Evolutionary conservation across 2,797 vertebrate genomes (phyloP).

Genomic region (Cuculus canorus): DNA sequence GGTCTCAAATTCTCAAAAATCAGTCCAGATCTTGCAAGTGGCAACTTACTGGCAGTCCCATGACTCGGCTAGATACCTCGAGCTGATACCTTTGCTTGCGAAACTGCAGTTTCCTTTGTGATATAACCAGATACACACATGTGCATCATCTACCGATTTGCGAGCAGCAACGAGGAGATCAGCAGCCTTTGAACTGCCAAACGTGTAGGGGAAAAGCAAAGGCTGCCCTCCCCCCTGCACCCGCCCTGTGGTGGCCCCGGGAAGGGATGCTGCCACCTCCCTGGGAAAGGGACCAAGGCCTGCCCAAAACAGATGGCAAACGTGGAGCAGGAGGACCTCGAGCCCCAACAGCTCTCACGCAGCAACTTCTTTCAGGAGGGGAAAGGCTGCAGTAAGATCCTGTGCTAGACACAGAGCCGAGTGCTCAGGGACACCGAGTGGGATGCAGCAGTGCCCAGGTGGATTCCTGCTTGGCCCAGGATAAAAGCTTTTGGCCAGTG

Average conservation of each 20-base stretch:
- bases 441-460: background rate
- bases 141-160: background rate
- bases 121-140: background rate
- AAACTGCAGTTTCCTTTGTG: accelerated
- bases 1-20: background rate
- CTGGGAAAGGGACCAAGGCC: conserved; percentile 16
- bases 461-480: background rate
- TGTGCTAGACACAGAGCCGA: accelerated
- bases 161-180: background rate
- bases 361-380: background rate
- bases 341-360: background rate
- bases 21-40: background rate
- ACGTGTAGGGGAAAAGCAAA: background rate
- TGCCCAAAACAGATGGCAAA: conserved; percentile 38
- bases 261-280: background rate
- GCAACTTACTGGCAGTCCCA: background rate
- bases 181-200: conserved; percentile 11
- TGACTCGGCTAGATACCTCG: accelerated
- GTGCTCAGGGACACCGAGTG: background rate
- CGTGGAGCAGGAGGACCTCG: background rate
- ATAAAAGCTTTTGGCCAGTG: accelerated
- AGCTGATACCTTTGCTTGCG: accelerated
- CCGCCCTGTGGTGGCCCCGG: background rate
- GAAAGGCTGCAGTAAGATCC: background rate
- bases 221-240: background rate